Percentiles rank a stretch among this genome's conserved stretches.
phyloP scores from a whole-genome alignment of 2,113 vertebrate genomes.

The Larimichthys crocea region DNA sequence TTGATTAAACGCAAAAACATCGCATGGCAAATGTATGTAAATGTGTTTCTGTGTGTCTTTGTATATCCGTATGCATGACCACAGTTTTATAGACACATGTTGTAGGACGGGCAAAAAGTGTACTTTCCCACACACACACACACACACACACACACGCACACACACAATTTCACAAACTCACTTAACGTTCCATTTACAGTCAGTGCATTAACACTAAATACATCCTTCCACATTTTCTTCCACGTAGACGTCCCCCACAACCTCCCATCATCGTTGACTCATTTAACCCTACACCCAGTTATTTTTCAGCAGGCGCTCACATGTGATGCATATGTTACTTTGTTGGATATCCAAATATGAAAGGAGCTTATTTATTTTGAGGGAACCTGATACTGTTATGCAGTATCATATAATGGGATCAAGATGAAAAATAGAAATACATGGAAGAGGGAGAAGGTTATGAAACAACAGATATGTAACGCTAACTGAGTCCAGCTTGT shows the following conservation, averaged over 20 bases:
- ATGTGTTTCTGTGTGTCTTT: neutral
- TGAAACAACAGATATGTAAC: slow-evolving; percentile 68
- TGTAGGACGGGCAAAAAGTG: slow-evolving; percentile 1
- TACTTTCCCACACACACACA: neutral
- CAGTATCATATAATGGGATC: slow-evolving; percentile 74
- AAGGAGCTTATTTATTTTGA: slow-evolving; percentile 76
- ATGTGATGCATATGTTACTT: slow-evolving; percentile 77
- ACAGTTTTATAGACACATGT: slow-evolving; percentile 2
- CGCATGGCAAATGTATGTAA: slow-evolving; percentile 35
- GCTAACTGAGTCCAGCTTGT: slow-evolving; percentile 72
- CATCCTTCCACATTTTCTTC: slow-evolving; percentile 41
- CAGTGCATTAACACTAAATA: slow-evolving; percentile 25
- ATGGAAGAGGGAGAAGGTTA: slow-evolving; percentile 56
- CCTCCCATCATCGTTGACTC: slow-evolving; percentile 42
- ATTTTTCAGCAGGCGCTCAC: slow-evolving; percentile 66
- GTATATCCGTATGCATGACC: neutral
- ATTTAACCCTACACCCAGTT: slow-evolving; percentile 49
- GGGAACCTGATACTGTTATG: slow-evolving; percentile 75
- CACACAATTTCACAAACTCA: slow-evolving; percentile 13
- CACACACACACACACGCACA: neutral
- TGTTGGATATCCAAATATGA: slow-evolving; percentile 66
- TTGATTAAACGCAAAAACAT: slow-evolving; percentile 32
- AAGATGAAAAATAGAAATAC: slow-evolving; percentile 75
- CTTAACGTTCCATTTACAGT: slow-evolving; percentile 29
- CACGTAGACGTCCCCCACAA: slow-evolving; percentile 27